Conservation (phyloP, 2,888 invertebrate species). For the Ischnura elegans region DNA sequence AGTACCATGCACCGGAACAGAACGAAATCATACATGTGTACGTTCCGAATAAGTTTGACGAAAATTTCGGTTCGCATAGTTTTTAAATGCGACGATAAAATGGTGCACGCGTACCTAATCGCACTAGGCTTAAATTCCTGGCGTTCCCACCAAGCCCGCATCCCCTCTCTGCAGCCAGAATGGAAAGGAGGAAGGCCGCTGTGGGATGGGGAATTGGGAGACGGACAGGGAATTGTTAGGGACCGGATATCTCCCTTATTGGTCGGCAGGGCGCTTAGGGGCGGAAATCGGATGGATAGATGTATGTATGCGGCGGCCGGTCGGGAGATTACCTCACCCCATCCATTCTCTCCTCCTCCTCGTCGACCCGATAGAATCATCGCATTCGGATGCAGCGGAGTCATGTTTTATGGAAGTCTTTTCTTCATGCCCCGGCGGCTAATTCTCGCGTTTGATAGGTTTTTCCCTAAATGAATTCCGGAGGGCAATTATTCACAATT, state of each 20-base stretch:
- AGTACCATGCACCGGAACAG: not conserved
- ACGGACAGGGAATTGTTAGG: not conserved
- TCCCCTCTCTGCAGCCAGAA: no score
- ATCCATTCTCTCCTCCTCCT: not conserved
- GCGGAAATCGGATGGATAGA: not conserved
- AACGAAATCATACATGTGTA: no score
- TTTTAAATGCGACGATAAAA: not conserved
- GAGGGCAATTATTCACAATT: not conserved
- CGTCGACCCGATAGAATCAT: not conserved
- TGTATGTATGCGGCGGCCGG: not conserved
- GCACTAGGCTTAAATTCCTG: not conserved
- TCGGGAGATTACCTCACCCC: not conserved
- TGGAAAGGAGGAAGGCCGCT: not conserved
- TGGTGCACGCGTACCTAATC: conserved; percentile 1
- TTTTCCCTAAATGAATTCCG: not conserved
- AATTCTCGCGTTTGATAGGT: not conserved
- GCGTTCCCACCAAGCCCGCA: not conserved
- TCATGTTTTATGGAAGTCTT: not conserved
- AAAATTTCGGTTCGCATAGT: no score
- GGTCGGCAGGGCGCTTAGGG: not conserved
- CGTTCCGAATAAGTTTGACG: no score
- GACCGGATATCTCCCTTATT: not conserved
- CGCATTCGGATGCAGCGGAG: not conserved
- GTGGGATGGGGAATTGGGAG: not conserved
- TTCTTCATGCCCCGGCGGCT: not conserved